A percentile compares a stretch with the other conserved stretches of the same genome.
Evolutionary conservation across 1,140 invertebrate genomes (phyloP).

Genomic region (Macrobrachium rosenbergii): DNA sequence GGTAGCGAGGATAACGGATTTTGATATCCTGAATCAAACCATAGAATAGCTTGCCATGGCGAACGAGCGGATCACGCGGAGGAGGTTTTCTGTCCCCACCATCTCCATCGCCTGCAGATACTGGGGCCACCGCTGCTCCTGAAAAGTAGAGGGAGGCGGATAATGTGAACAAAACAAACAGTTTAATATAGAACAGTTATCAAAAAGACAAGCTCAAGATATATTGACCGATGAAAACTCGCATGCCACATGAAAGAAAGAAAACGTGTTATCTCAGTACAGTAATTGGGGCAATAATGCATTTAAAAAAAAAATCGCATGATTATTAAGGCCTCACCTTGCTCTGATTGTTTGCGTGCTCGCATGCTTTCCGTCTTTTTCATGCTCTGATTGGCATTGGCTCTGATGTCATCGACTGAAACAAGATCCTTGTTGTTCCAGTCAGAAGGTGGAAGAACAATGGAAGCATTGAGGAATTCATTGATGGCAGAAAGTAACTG

Average conservation of each 20-base stretch:
- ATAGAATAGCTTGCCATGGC: slow-evolving; percentile 84
- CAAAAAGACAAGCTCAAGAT: too few relatives aligned
- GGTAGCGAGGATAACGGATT: slow-evolving; percentile 86
- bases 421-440: slow-evolving; percentile 94
- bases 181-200: too few relatives aligned
- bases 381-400: slow-evolving; percentile 69
- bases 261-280: too few relatives aligned
- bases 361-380: slow-evolving; percentile 66
- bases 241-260: too few relatives aligned
- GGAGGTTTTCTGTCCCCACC: slow-evolving; percentile 50
- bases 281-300: too few relatives aligned
- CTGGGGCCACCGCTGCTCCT: background rate
- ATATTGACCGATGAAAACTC: too few relatives aligned
- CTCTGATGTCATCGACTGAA: slow-evolving; percentile 83
- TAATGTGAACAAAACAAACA: background rate
- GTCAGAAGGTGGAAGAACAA: slow-evolving; percentile 95
- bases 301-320: too few relatives aligned
- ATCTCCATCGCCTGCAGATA: slow-evolving; percentile 32
- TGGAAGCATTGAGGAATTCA: slow-evolving; percentile 89
- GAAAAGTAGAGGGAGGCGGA: background rate
- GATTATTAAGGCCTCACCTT: slow-evolving; percentile 10
- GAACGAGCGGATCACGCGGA: slow-evolving; percentile 75
- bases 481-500: slow-evolving; percentile 93
- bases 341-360: slow-evolving; percentile 55
- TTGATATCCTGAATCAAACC: slow-evolving; percentile 91